Evolutionary conservation across 1,140 invertebrate species (phyloP), one percentile per base, ranked within the genome.

Genomic region (Stegodyphus mimosarum): DNA sequence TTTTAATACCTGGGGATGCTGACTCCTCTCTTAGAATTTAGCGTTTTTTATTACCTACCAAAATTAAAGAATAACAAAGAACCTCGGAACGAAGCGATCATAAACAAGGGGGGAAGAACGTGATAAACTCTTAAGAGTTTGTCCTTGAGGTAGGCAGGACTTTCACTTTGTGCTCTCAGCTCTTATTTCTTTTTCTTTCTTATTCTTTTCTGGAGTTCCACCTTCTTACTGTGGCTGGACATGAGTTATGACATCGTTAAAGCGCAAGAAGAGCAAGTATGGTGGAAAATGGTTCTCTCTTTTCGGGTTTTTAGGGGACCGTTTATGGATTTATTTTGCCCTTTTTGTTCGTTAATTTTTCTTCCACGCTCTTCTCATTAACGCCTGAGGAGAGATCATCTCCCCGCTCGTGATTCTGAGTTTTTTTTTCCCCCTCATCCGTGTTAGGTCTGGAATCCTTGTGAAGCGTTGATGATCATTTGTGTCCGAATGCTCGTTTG

Each of bases 181-280:
- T 67, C 10, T 67, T 67, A 17, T 55, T 70, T 50, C 69, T 71
- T 51, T 70, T 78, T 66, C 52, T 77, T 64, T 77, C 17, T 60
- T 60, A 15, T 17, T 60, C 53, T 80, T 55, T 48, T 33, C 74
- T 48, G 49, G n/a, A 72, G 73, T 66, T 75, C 63, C 70, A 69
- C 73, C 71, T 84, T 60, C 48, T 74, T 83, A 53, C 70, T 63
- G 33, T 73, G 63, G 64, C 73, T 7, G 72, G 73, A 76, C 81
- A 84, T 84, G 81, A 84, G 70, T 75, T 84, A 84, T 76, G 81
- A 71, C 72, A 84, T 84, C 81, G 81, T 84, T 84, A 84, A 84
- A 75, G 73, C 63, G 73, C 51, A 55, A 49, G 55, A 69, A 76
- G 81, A 70, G 33, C 33, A 33, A 33, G 33, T 33, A 33, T 33